Base-by-base conservation (phyloP, 2,113 vertebrate species). In the Nibea coibor region DNA sequence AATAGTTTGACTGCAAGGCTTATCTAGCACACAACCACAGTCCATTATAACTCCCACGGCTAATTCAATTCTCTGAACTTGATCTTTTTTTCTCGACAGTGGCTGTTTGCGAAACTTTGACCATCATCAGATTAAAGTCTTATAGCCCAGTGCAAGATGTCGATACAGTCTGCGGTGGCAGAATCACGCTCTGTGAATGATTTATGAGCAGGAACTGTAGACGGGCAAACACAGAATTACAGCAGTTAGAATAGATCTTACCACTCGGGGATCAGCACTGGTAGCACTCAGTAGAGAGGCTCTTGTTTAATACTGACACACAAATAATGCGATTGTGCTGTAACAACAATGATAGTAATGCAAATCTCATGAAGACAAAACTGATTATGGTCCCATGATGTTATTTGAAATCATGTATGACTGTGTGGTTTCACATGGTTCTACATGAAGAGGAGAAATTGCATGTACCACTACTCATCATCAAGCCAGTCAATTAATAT, bases 151-250 rank as follows among this genome's bases (percentile, higher is more conserved):
- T 62, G 19, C 35, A 54, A 65, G 69, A 72, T 71, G 80, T 67
- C 64, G 19, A 79, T 78, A 61, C 22, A 54, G 69, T 51, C 43
- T 43, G n/a, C 3, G 6, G 53, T 17, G 75, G 63, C 69, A 74
- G 71, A 77, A 76, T 77, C 75, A 24, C 42, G 20, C 58, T n/a
- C 39, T 48, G 62, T 90, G 71, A 87, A 89, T 86, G 78, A 87
- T 89, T 85, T 61, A 89, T 77, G 82, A 75, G 79, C 39, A 19
- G 77, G 74, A 80, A 67, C 48, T 31, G 17, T 5, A 78, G 67
- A 68, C 26, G 0, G 14, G 57, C 70, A 67, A 79, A 63, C 24
- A 51, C 45, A 84, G 78, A 78, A 51, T 71, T 48, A 51, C 67
- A 83, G 62, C 68, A 59, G 56, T 19, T 83, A 26, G 35, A 80